Percentiles rank a stretch among this genome's conserved stretches.
phyloP scores from a whole-genome alignment of 2,797 vertebrate genomes.

The Craterocephalus amniculus region DNA sequence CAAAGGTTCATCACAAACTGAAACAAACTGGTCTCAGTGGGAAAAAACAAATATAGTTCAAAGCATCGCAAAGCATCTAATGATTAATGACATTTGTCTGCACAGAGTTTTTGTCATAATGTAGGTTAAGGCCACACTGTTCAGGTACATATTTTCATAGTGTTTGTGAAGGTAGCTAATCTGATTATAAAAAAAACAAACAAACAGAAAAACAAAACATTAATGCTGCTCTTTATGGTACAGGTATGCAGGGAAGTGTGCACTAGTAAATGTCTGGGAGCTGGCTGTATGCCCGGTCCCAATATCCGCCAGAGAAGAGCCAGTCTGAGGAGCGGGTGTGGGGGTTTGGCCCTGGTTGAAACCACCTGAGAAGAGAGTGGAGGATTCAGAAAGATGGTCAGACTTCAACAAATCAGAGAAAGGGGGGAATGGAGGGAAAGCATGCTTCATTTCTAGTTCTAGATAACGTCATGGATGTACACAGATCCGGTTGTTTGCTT shows the following conservation, averaged over 20 bases:
- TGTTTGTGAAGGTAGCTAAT: slow-evolving; percentile 22
- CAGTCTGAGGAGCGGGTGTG: slow-evolving; percentile 92
- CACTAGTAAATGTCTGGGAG: slow-evolving; percentile 94
- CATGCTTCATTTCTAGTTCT: slow-evolving; percentile 11
- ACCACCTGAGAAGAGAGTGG: slow-evolving; percentile 86
- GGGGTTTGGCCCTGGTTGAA: slow-evolving; percentile 93
- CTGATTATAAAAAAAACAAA: slow-evolving; percentile 15
- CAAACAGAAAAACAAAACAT: neutral
- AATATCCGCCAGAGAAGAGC: slow-evolving; percentile 93
- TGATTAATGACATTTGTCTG: slow-evolving; percentile 33
- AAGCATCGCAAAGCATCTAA: slow-evolving; percentile 36
- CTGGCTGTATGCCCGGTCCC: slow-evolving; percentile 92
- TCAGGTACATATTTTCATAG: slow-evolving; percentile 58
- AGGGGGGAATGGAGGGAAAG: neutral
- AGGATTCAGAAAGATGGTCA: slow-evolving; percentile 10
- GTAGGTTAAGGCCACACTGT: slow-evolving; percentile 59
- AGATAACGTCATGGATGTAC: neutral
- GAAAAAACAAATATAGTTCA: slow-evolving; percentile 48
- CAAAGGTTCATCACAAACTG: slow-evolving; percentile 33
- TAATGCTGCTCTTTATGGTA: slow-evolving; percentile 11
- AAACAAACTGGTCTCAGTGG: slow-evolving; percentile 20
- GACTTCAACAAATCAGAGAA: slow-evolving; percentile 15
- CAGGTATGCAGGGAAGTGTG: slow-evolving; percentile 9
- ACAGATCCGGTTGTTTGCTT: slow-evolving; percentile 4
- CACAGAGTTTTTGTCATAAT: slow-evolving; percentile 29